Evolutionary conservation across 2,888 invertebrate species (phyloP).

Genomic region (Macrosoma leucophasiata): DNA sequence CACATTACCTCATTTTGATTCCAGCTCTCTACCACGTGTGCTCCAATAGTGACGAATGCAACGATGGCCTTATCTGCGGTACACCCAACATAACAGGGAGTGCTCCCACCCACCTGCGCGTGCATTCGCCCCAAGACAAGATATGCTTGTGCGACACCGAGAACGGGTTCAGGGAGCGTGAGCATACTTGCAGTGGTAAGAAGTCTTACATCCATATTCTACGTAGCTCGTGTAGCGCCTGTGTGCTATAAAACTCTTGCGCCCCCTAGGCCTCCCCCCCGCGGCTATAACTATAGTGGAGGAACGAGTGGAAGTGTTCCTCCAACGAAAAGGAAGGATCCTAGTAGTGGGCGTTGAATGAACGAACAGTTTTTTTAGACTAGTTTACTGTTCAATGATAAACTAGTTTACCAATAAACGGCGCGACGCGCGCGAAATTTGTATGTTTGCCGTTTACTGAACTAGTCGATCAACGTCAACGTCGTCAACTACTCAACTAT

Average conservation of each 20-base stretch:
- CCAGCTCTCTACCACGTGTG: conserved; percentile 77
- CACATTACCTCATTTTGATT: no score
- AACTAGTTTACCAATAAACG: no score
- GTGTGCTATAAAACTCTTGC: not conserved
- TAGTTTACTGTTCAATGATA: no score
- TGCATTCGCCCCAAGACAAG: conserved; percentile 56
- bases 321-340: no score
- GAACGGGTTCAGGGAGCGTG: conserved; percentile 79
- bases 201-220: not conserved
- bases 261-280: not conserved
- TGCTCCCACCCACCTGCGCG: conserved; percentile 52
- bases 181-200: conserved; percentile 78
- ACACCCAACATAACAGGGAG: conserved; percentile 71
- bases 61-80: conserved; percentile 78
- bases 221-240: not conserved
- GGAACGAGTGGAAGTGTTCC: no score
- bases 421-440: no score
- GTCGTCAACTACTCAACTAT: no score
- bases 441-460: no score
- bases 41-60: conserved; percentile 77
- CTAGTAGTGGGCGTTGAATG: no score
- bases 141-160: conserved; percentile 77
- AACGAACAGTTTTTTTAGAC: no score
- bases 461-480: no score
- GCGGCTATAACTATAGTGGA: no score